phyloP scores from a whole-genome alignment of 2,113 vertebrate species.

The Sporophila hypoxantha region DNA sequence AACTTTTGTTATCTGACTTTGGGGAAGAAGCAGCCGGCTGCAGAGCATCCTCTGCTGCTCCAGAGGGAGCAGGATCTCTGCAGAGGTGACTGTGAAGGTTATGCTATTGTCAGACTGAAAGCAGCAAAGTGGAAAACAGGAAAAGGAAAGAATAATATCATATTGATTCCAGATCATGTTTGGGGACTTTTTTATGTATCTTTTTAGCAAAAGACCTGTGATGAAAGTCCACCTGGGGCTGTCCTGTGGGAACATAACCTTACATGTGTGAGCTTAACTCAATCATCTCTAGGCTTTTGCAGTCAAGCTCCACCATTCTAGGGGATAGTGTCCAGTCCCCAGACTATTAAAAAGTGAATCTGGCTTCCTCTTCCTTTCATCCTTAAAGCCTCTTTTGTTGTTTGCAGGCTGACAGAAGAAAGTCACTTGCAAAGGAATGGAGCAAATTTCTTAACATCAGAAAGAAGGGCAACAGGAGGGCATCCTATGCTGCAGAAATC shows the following conservation, averaged over 20 bases:
- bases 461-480: conserved; percentile 39
- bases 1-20: not conserved
- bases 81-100: conserved; percentile 22
- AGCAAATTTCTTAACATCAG: conserved; percentile 19
- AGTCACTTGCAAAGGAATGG: not conserved
- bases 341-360: conserved; percentile 22
- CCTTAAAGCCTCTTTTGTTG: conserved; percentile 44
- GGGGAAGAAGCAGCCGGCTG: not conserved
- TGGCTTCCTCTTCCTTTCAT: conserved; percentile 20
- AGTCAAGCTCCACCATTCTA: not conserved
- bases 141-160: not conserved
- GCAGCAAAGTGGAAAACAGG: not conserved
- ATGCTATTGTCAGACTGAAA: not conserved
- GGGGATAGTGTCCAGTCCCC: not conserved
- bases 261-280: not conserved
- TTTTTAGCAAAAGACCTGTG: not conserved
- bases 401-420: conserved; percentile 15
- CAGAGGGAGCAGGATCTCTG: not conserved
- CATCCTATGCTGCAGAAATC: conserved; percentile 11
- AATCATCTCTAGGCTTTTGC: not conserved
- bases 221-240: not conserved
- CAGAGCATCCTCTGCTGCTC: not conserved
- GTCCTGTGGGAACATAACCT: not conserved
- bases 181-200: not conserved
- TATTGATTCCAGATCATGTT: conserved; percentile 2